Conservation (phyloP, 2,797 vertebrate species). For the Discoglossus pictus region DNA sequence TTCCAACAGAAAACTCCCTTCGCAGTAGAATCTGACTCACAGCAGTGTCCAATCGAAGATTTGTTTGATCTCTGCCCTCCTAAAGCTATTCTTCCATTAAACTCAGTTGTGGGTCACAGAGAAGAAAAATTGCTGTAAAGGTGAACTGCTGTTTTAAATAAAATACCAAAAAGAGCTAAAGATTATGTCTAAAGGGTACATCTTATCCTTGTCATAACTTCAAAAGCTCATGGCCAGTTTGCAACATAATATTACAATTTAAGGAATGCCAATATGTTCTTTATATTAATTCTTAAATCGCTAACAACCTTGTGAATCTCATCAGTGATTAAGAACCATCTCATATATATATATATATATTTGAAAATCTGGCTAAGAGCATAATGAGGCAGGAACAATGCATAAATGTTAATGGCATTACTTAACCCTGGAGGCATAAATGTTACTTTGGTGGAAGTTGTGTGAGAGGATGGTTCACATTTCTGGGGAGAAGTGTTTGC, state of each 20-base stretch:
- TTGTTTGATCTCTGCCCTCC: slow-evolving; percentile 15
- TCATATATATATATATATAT: no score
- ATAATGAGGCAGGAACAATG: no score
- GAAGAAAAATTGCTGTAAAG: background rate
- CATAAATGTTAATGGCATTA: no score
- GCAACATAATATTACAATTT: slow-evolving; percentile 12
- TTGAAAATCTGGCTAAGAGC: no score
- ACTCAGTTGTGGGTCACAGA: slow-evolving; percentile 6
- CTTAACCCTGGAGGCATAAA: no score
- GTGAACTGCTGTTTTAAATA: slow-evolving; percentile 2
- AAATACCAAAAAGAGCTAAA: background rate
- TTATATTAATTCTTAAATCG: no score
- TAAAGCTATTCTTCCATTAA: slow-evolving; percentile 2
- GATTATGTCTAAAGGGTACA: background rate
- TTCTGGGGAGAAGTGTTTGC: no score
- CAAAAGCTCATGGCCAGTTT: background rate
- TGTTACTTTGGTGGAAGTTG: no score
- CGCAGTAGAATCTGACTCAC: background rate
- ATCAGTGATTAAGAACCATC: no score
- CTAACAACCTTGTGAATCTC: no score
- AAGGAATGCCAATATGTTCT: background rate
- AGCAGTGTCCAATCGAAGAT: slow-evolving; percentile 5
- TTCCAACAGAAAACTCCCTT: background rate
- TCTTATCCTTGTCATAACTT: background rate
- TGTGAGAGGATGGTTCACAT: no score